Base-by-base conservation (phyloP, 2,888 invertebrate genomes). In the Sussaba pulchella region DNA sequence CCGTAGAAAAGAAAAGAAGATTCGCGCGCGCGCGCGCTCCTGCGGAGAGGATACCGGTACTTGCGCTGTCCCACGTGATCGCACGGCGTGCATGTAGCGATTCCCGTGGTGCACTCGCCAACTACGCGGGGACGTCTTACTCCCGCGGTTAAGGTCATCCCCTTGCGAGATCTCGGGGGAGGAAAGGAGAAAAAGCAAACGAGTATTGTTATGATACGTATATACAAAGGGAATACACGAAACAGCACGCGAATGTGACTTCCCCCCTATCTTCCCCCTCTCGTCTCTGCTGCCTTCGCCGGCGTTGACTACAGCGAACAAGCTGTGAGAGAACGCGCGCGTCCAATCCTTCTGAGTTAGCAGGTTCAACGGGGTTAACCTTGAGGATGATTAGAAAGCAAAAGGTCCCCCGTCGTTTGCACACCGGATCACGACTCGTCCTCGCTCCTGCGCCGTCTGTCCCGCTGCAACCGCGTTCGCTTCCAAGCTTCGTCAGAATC, bases 381-480 rank as follows among this genome's bases (percentile, higher is more conserved):
- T 91, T 91, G 91, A 90, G 87, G 87, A 90, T 90, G 89, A 91
- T 91, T 91, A 91, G 90, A 91, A 91, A 91, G 91, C 91, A 90
- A 90, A 90, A 89, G 90, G 90, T 90, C 88, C 85, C 84, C 84
- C 81, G 81, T 83, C 83, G 87, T 88, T 88, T 87, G 85, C 87
- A 86, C 88, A 85, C 83, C 82, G 87, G 88, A 90, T 90, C 91
- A 89, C 89, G 89, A 89, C 87, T 89, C 89, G 88, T 90, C 89
- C 90, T 88, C 89, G 86, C 88, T 88, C 86, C 87, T 86, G 70
- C 57, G 86, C 87, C 82, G 83, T 75, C 24, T 57, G 66, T 26
- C 45, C 10, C 43, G 17, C 52, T 63, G 47, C 43, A 63, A 63
- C 43, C 54, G 17, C 57, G n/a, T 24, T 43, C 43, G 50, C 59